Conservation (phyloP, 2,113 vertebrate species). For the Odontophorus gujanensis region DNA sequence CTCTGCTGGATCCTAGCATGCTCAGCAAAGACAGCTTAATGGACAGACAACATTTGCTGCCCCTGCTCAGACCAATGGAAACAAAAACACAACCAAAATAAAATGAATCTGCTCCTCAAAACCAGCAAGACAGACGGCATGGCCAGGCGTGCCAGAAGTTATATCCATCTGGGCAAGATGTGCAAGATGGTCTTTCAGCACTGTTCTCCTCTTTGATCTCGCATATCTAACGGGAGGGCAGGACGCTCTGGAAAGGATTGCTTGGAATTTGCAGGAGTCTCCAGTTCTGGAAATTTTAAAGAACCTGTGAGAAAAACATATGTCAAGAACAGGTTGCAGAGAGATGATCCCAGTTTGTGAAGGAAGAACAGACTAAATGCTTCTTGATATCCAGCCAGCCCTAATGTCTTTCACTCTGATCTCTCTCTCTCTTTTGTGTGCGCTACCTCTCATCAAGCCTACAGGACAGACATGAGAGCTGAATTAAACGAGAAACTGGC, state of each 20-base stretch:
- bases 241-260: neutral
- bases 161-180: neutral
- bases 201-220: neutral
- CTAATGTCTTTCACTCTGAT: neutral
- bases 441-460: slow-evolving; percentile 17
- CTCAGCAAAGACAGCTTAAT: neutral
- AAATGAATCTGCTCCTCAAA: neutral
- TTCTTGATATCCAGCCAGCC: slow-evolving; percentile 31
- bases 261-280: neutral
- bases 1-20: neutral
- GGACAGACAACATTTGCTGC: neutral
- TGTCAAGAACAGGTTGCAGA: slow-evolving; percentile 21
- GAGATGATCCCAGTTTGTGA: slow-evolving; percentile 27
- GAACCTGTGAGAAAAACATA: slow-evolving; percentile 24
- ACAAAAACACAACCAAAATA: neutral
- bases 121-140: neutral
- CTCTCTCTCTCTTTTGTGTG: neutral
- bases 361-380: slow-evolving; percentile 14
- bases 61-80: neutral
- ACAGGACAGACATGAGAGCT: neutral
- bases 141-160: neutral
- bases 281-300: neutral
- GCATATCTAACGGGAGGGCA: neutral
- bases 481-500: slow-evolving; percentile 21
- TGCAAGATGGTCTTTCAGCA: neutral